Conservation (phyloP, 1,140 invertebrate genomes). For the Diploscapter pachys region DNA sequence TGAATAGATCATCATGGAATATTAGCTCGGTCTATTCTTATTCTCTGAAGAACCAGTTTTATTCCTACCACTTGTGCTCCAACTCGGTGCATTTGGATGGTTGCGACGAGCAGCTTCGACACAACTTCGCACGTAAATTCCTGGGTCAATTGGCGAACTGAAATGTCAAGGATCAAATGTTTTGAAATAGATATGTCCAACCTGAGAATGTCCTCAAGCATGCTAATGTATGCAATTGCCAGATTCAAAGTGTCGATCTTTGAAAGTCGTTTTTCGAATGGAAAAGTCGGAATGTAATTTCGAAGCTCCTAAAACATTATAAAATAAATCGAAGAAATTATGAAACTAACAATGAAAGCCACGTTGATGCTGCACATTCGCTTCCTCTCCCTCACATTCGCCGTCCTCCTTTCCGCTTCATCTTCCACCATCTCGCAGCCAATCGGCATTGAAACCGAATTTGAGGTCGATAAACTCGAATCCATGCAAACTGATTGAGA, state of each 20-base stretch:
- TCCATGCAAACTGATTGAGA: too few species aligned
- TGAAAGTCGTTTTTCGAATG: slow-evolving; percentile 94
- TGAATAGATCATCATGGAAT: too few species aligned
- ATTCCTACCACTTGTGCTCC: slow-evolving; percentile 56
- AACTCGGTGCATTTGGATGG: slow-evolving; percentile 37
- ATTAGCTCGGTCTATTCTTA: too few species aligned
- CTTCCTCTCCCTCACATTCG: slow-evolving; percentile 86
- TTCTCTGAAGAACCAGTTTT: too few species aligned
- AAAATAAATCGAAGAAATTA: slow-evolving; percentile 11
- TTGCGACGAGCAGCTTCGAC: slow-evolving; percentile 43
- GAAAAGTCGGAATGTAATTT: slow-evolving; percentile 90
- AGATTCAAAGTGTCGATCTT: slow-evolving; percentile 93
- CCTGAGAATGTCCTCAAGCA: slow-evolving; percentile 82
- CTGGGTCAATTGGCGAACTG: slow-evolving; percentile 22
- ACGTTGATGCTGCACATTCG: slow-evolving; percentile 97
- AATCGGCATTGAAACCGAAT: background rate
- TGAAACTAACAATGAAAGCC: slow-evolving; percentile 73
- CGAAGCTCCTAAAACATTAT: slow-evolving; percentile 60
- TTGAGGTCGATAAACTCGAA: too few species aligned
- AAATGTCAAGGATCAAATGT: too few species aligned
- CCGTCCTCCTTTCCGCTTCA: slow-evolving; percentile 67
- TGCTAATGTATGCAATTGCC: slow-evolving; percentile 95
- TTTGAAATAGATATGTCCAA: too few species aligned
- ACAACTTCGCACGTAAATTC: slow-evolving; percentile 22
- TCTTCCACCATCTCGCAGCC: slow-evolving; percentile 10